phyloP scores from a whole-genome alignment of 1,140 invertebrate species.

The Pachyrhynchus sulphureomaculatus region DNA sequence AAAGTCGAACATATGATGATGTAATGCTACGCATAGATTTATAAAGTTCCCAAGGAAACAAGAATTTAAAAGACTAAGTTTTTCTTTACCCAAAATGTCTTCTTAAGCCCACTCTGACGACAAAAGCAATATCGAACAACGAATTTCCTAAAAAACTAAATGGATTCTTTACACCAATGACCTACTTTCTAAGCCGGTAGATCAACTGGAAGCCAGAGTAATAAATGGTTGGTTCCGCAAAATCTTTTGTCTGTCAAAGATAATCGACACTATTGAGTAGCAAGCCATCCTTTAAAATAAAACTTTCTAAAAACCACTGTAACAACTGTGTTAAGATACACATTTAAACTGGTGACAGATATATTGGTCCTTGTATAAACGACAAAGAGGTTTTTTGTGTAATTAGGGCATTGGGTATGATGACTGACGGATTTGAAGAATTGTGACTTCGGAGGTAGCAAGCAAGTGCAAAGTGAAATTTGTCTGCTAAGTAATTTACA shows the following conservation, averaged over 20 bases:
- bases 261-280: conserved; percentile 20
- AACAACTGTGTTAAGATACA: conserved; percentile 10
- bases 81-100: no score
- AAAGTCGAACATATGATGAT: no score
- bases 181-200: conserved; percentile 20
- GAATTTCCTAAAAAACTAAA: neutral
- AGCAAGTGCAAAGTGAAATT: neutral
- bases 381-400: conserved; percentile 6
- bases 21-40: no score
- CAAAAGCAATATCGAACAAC: neutral
- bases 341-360: conserved; percentile 14
- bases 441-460: neutral
- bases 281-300: conserved; percentile 4
- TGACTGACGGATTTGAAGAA: neutral
- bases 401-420: conserved; percentile 10
- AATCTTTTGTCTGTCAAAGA: conserved; percentile 26
- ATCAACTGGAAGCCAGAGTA: conserved; percentile 26
- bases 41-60: no score
- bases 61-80: no score
- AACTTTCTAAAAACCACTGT: conserved; percentile 9
- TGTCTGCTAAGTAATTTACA: no score
- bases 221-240: conserved; percentile 28
- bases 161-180: conserved; percentile 6
- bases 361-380: conserved; percentile 6
- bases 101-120: conserved; percentile 3